Base-by-base conservation (phyloP, 2,113 vertebrate species). In the Tretioscincus oriximinensis region DNA sequence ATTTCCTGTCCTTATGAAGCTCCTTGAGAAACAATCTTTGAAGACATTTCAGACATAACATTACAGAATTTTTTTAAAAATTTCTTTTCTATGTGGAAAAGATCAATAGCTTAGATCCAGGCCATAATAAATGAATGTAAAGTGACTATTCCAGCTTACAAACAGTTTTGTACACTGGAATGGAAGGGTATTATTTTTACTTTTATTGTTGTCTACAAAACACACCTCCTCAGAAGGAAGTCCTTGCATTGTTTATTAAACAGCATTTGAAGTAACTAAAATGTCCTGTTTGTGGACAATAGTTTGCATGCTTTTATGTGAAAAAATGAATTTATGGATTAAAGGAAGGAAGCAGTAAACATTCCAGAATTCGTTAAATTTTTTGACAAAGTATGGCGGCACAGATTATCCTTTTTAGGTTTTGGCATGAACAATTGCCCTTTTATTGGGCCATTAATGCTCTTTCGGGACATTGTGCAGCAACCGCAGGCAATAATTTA, bases 401-500 rank as follows among this genome's bases (percentile, higher is more conserved):
- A 76, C 77, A 91, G 87, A 80, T 78, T 80, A 88, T 88, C 70
- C 80, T 93, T 92, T 92, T 91, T 87, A 64, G 84, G 72, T 90
- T 93, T 94, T 91, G 87, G 83, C 87, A 86, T 89, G 85, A 92
- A 77, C 86, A 92, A 35, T 94, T 65, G 45, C 83, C 84, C 81
- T 92, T 94, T 94, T 93, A 89, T 93, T 91, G 91, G 75, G 54
- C 72, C 65, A 75, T 92, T 92, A 91, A 85, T 92, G 86, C 81
- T 92, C 26, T 93, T 94, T 93, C 88, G 87, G 87, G 88, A 76
- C 86, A 83, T 90, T 76, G 47, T 0, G 4, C 86, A 81, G 26
- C 87, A 90, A 90, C 89, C 87, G 87, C 87, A 87, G 90, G 82
- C 88, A 89, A 41, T 92, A 92, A 94, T 94, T 93, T 89, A 92